A percentile compares a stretch with the other conserved stretches of the same genome.
Evolutionary conservation across 2,797 vertebrate species (phyloP).

Genomic region (Eupleurogrammus muticus): DNA sequence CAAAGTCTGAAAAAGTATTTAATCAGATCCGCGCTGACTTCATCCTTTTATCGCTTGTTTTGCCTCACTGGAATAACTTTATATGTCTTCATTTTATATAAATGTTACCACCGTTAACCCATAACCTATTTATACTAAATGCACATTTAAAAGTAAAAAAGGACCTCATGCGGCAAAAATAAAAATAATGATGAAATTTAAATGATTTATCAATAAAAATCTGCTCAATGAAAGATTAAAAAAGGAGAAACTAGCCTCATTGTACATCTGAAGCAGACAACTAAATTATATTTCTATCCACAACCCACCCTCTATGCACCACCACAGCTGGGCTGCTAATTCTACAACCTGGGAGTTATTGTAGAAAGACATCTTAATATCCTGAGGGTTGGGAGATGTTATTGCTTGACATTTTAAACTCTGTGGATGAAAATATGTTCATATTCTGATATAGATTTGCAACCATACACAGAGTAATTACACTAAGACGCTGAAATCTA

Average conservation of each 20-base stretch:
- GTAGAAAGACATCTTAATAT: background rate
- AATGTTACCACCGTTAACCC: conserved; percentile 33
- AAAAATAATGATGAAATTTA: too few relatives aligned
- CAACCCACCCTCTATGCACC: background rate
- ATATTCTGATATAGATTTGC: conserved; percentile 2
- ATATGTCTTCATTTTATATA: conserved; percentile 34
- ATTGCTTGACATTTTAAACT: conserved; percentile 15
- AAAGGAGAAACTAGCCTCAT: background rate
- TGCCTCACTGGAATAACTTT: conserved; percentile 24
- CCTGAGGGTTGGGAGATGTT: conserved; percentile 1
- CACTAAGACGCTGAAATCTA: background rate
- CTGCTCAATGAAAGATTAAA: background rate
- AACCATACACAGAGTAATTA: background rate
- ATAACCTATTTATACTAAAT: conserved; percentile 25
- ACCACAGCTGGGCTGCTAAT: background rate
- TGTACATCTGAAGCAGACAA: background rate
- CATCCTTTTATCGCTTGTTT: conserved; percentile 8
- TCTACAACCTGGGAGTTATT: conserved; percentile 14
- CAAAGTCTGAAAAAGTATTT: background rate
- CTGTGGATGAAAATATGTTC: background rate
- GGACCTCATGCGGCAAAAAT: conserved; percentile 5
- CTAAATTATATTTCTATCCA: background rate
- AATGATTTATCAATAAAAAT: background rate
- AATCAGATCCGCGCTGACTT: background rate
- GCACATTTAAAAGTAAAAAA: conserved; percentile 26